Conservation (phyloP, 2,797 vertebrate genomes). For the Ptychadena robeensis region DNA sequence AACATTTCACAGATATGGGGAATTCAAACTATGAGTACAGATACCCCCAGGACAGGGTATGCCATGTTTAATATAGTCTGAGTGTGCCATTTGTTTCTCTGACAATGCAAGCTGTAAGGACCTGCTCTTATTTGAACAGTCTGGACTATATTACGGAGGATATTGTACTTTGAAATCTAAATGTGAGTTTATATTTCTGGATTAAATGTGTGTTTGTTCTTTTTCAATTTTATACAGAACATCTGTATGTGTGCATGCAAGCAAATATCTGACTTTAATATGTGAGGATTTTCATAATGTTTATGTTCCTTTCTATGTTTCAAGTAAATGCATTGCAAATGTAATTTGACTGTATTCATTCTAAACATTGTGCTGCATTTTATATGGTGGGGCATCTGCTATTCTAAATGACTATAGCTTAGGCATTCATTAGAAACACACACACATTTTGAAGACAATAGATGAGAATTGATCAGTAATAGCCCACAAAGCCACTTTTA, state of each 20-base stretch:
- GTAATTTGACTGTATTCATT: no score
- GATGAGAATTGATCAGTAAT: no score
- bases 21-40: slow-evolving; percentile 2
- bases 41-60: background rate
- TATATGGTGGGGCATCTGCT: no score
- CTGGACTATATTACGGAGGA: background rate
- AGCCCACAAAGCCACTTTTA: no score
- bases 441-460: no score
- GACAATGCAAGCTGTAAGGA: background rate
- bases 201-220: background rate
- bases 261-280: no score
- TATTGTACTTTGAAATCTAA: background rate
- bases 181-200: background rate
- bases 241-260: background rate
- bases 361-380: no score
- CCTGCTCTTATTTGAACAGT: background rate
- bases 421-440: no score
- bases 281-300: no score
- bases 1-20: slow-evolving; percentile 9
- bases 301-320: no score
- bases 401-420: no score
- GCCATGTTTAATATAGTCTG: background rate
- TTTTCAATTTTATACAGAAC: background rate
- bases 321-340: background rate
- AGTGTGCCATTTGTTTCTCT: background rate